phyloP scores from a whole-genome alignment of 2,113 vertebrate species.

The Grammomys surdaster region DNA sequence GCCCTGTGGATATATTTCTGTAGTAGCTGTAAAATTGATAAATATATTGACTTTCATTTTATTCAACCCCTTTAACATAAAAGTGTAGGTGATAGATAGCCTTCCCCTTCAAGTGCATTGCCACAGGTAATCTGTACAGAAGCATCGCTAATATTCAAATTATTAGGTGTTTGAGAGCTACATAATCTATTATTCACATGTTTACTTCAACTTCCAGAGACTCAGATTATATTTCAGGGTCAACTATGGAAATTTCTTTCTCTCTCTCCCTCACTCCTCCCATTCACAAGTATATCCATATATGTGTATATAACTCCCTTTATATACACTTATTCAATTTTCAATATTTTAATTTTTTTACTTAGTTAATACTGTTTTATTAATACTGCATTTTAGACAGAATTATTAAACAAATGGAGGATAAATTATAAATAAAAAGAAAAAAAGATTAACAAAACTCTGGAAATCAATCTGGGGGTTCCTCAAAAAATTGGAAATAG shows the following conservation, averaged over 20 bases:
- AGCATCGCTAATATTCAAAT: neutral
- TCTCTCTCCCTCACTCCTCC: neutral
- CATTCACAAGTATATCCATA: neutral
- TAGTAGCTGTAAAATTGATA: neutral
- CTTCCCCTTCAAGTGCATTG: neutral
- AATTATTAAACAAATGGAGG: conserved; percentile 9
- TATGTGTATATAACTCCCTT: neutral
- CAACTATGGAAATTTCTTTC: neutral
- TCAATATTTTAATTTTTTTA: conserved; percentile 20
- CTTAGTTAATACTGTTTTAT: conserved; percentile 5
- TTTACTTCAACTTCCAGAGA: neutral
- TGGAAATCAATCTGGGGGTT: too few relatives aligned
- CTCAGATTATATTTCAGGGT: conserved; percentile 19
- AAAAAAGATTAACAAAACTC: neutral
- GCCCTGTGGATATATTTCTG: neutral
- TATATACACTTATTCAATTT: neutral
- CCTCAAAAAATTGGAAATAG: too few relatives aligned
- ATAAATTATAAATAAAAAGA: conserved; percentile 21
- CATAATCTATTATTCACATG: neutral
- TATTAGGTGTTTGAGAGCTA: neutral
- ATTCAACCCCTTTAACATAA: conserved; percentile 13
- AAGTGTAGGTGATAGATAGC: neutral
- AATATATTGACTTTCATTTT: neutral
- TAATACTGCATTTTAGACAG: neutral
- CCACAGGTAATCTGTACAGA: neutral